Evolutionary conservation across 2,797 vertebrate genomes (phyloP).

Genomic region (Tragelaphus oryx): DNA sequence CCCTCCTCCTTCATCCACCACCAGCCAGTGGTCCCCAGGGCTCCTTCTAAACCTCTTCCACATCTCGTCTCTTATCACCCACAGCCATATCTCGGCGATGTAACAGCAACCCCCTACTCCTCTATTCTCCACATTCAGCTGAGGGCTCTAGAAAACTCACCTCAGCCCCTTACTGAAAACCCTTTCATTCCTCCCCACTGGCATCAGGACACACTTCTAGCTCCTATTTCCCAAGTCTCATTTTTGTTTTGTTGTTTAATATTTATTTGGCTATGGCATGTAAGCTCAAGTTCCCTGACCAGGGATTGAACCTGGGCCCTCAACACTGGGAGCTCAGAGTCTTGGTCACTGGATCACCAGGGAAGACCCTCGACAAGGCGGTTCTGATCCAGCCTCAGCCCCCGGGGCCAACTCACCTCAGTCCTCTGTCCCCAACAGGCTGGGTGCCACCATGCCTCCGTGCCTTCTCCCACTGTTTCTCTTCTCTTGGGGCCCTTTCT

Average conservation of each 20-base stretch:
- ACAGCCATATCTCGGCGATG: not conserved
- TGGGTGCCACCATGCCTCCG: accelerated
- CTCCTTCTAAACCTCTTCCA: not conserved
- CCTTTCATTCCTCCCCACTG: not conserved
- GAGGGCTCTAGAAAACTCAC: not conserved
- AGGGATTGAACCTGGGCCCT: not conserved
- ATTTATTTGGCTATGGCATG: not conserved
- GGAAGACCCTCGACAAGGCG: not conserved
- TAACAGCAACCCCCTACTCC: accelerated
- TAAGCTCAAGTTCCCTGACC: not conserved
- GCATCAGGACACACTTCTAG: not conserved
- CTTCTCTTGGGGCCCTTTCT: not conserved
- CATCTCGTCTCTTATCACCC: not conserved
- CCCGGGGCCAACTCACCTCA: accelerated
- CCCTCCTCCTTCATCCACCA: not conserved
- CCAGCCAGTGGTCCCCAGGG: not conserved
- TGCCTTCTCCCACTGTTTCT: not conserved
- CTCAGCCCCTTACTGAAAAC: not conserved
- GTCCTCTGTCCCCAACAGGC: not conserved
- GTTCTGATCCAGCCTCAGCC: not conserved
- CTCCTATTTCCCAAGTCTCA: not conserved
- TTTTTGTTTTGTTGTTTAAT: not conserved
- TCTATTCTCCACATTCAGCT: not conserved
- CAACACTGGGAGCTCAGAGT: not conserved
- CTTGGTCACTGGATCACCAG: not conserved